phyloP scores from a whole-genome alignment of 1,140 invertebrate species.

The Pygmarrhopalites habei region DNA sequence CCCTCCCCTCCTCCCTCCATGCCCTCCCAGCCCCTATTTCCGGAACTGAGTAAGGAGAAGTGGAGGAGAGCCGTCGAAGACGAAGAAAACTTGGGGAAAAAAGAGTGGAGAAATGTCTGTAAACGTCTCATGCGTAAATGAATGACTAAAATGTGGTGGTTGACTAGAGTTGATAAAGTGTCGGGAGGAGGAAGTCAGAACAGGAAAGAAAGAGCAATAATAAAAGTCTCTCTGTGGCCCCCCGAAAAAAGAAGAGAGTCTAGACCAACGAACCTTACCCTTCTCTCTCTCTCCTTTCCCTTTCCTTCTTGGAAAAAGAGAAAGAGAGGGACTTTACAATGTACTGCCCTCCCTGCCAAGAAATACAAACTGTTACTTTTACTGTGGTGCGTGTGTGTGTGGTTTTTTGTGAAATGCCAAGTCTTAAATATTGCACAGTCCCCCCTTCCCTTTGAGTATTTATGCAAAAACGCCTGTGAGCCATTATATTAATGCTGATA shows the following conservation, averaged over 20 bases:
- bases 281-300: no score
- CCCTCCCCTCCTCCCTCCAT: no score
- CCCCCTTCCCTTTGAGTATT: constrained; percentile 1
- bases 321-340: no score
- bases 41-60: background rate
- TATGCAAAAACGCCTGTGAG: constrained; percentile 27
- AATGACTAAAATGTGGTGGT: background rate
- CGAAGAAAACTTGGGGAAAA: background rate
- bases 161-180: constrained; percentile 25
- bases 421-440: constrained; percentile 30
- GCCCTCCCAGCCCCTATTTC: no score
- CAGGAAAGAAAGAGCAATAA: constrained; percentile 21
- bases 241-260: no score
- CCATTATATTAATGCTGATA: constrained; percentile 27
- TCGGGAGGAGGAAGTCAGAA: constrained; percentile 19
- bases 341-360: no score
- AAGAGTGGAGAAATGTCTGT: background rate
- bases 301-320: no score
- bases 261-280: no score
- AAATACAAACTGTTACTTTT: no score
- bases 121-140: background rate
- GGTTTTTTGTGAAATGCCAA: constrained; percentile 20
- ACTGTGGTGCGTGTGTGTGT: no score
- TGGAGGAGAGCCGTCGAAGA: constrained; percentile 4
- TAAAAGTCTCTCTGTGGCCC: no score